phyloP scores from a whole-genome alignment of 2,888 invertebrate genomes.

The Lomographa bimaculata region DNA sequence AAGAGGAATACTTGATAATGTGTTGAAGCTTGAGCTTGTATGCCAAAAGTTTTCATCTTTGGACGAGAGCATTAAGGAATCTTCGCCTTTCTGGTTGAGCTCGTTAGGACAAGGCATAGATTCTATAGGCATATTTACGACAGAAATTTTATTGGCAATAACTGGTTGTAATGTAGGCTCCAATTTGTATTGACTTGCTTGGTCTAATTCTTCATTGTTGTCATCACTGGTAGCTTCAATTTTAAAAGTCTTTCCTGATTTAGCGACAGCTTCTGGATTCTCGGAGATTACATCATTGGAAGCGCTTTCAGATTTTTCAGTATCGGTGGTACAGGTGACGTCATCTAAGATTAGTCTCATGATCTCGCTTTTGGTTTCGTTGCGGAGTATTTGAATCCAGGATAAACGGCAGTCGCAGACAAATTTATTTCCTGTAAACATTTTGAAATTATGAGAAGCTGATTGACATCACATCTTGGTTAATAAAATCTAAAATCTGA shows the following conservation, averaged over 20 bases:
- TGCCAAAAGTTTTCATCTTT: constrained; percentile 71
- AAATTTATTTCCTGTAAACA: constrained; percentile 89
- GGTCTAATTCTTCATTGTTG: constrained; percentile 55
- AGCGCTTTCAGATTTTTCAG: constrained; percentile 34
- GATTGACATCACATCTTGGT: too few species aligned
- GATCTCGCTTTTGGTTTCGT: constrained; percentile 89
- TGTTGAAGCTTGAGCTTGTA: constrained; percentile 48
- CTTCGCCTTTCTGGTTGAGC: constrained; percentile 61
- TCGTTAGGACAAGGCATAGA: constrained; percentile 60
- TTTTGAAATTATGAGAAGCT: too few species aligned
- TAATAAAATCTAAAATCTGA: too few species aligned
- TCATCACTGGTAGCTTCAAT: constrained; percentile 47
- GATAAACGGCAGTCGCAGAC: constrained; percentile 91
- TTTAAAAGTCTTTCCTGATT: constrained; percentile 48
- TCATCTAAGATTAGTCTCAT: constrained; percentile 87
- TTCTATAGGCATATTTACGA: constrained; percentile 61
- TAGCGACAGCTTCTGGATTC: constrained; percentile 24
- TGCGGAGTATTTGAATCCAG: constrained; percentile 89
- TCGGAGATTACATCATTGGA: constrained; percentile 31
- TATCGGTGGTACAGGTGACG: constrained; percentile 82
- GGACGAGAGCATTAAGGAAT: constrained; percentile 72
- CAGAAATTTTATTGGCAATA: constrained; percentile 49
- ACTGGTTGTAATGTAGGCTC: constrained; percentile 56
- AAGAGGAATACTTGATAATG: constrained; percentile 45
- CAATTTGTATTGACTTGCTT: constrained; percentile 50